Evolutionary conservation across 2,888 invertebrate species (phyloP).

Genomic region (Volucella zonaria): DNA sequence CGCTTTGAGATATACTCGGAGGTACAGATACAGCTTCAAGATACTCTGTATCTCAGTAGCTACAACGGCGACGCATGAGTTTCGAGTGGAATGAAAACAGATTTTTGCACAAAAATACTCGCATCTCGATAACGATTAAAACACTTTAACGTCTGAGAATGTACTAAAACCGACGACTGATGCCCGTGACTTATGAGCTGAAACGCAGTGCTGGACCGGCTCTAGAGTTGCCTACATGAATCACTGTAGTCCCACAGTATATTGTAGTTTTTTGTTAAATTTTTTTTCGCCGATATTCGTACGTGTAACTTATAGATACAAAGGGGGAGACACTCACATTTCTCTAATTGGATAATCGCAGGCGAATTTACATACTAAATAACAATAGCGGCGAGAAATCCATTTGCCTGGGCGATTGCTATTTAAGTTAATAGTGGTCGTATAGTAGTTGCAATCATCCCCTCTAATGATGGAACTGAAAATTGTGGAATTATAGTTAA

Average conservation of each 20-base stretch:
- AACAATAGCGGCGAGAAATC: neutral
- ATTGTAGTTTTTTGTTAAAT: conserved; percentile 24
- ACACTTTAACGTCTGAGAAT: conserved; percentile 49
- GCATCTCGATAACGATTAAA: conserved; percentile 41
- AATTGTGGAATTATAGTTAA: conserved; percentile 32
- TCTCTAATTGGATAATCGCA: conserved; percentile 68
- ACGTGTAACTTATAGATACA: neutral
- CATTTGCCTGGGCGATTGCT: neutral
- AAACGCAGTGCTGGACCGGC: conserved; percentile 44
- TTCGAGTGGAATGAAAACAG: neutral
- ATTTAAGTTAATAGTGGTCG: conserved; percentile 3
- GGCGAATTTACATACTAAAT: conserved; percentile 51
- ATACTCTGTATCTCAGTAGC: neutral
- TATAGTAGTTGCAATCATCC: neutral
- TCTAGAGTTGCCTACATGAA: conserved; percentile 36
- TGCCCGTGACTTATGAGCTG: neutral
- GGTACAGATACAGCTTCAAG: neutral
- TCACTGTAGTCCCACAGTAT: conserved; percentile 5
- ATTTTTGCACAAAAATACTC: conserved; percentile 21
- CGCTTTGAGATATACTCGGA: neutral
- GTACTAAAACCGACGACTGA: conserved; percentile 27
- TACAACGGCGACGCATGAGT: conserved; percentile 31
- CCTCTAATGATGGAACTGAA: conserved; percentile 3
- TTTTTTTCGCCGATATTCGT: conserved; percentile 9
- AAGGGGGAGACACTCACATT: conserved; percentile 43